Base-by-base conservation (phyloP, 2,888 invertebrate genomes). In the Polyommatus icarus region DNA sequence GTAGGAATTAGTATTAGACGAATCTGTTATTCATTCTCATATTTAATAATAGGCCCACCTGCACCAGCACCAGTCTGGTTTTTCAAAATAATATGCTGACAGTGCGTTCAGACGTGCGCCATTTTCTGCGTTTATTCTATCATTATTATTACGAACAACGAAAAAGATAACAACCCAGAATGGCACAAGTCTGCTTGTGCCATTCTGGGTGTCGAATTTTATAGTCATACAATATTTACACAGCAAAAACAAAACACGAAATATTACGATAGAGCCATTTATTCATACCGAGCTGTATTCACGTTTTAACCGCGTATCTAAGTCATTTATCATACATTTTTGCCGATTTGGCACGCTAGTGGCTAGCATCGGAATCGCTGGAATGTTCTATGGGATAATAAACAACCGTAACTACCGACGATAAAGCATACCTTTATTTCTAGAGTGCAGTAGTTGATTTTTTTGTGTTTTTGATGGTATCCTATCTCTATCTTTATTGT, bases 321-420 rank as follows among this genome's bases (percentile, higher is more conserved):
- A 72, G 36, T 40, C 40, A 20, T 72, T 72, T 72, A 72, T 72
- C 72, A 72, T 40, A 40, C 36, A 36, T 36, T 72, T 72, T 72
- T 72, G 40, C n/a, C 36, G 72, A 72, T 72, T 72, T 72, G 72
- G 72, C 72, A 72, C 72, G 72, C 72, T n/a, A 72, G 10, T n/a
- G 6, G 54, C 54, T 54, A 18, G 29, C 67, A 72, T 72, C 72
- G 72, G 40, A 72, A 40, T 20, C n/a, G 40, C 20, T 20, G 40
- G 72, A 72, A 72, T 72, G 72, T 72, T 72, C 40, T 40, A 40
- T 72, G 40, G 72, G n/a, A 40, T 72, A 72, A 40, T 72, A 72
- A 67, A 67, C 67, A 29, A 32, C 12, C 67, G 29, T 67, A 29
- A 67, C 67, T 32, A 32, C 67, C 29, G 6, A 29, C 20, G 29